These are phyloP conservation scores for Chitala chitala DNA, from an alignment of 2,113 vertebrate genomes.

Conservation along the genomic window DNA sequence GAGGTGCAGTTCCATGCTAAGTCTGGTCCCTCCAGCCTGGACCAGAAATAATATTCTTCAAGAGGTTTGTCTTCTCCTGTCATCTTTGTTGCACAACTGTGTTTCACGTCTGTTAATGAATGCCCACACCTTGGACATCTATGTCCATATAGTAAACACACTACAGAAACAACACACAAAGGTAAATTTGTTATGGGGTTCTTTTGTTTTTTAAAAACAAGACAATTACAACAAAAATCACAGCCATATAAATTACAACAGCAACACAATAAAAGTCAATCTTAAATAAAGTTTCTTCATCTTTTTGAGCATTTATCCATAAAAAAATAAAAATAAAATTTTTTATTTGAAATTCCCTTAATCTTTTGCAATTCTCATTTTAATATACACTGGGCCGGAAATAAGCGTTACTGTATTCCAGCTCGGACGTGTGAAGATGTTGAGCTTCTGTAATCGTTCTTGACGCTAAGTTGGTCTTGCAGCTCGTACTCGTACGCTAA, in stretches of 20 bases:
- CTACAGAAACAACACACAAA: neutral
- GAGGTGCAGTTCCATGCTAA: too few relatives aligned
- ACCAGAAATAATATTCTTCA: too few relatives aligned
- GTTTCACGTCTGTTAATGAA: too few relatives aligned
- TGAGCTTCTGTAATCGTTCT: neutral
- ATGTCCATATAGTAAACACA: neutral
- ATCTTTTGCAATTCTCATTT: conserved; percentile 27
- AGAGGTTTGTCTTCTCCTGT: too few relatives aligned
- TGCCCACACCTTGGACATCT: neutral
- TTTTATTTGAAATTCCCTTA: conserved; percentile 25
- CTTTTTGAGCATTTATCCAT: conserved; percentile 22
- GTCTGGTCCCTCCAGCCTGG: too few relatives aligned
- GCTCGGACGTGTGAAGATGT: neutral
- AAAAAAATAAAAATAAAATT: conserved; percentile 37
- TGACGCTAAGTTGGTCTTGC: too few relatives aligned
- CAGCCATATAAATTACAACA: conserved; percentile 67
- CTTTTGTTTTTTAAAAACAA: conserved; percentile 44
- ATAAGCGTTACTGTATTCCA: neutral
- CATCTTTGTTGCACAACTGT: too few relatives aligned
- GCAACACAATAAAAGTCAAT: conserved; percentile 49
- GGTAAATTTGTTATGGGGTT: neutral
- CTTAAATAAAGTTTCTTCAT: conserved; percentile 51
- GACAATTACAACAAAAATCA: conserved; percentile 58
- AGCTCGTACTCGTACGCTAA: too few relatives aligned
- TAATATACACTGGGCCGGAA: conserved; percentile 27